Evolutionary conservation across 35 echinoderm and acorn worm species (phyloP).

Genomic region (Heliocidaris tuberculata): DNA sequence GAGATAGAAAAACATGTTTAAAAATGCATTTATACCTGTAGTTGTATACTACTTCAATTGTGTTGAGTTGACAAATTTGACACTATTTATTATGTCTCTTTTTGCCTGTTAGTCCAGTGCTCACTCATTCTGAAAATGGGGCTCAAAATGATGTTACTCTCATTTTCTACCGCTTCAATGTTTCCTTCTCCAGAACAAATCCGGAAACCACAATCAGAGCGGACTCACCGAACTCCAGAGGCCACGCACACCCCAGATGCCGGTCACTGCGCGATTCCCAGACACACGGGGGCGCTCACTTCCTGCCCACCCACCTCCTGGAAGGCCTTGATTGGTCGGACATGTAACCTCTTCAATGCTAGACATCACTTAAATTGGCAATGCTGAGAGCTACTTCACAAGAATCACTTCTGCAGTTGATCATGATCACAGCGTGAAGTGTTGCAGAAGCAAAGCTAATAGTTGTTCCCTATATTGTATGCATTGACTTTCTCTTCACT

Average conservation of each 20-base stretch:
- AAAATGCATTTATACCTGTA: neutral
- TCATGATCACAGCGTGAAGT: neutral
- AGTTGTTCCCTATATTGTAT: neutral
- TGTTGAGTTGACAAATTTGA: neutral
- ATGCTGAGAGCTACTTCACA: neutral
- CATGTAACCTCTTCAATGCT: neutral
- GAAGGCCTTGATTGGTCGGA: neutral
- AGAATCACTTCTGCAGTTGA: neutral
- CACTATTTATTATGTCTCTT: too few relatives aligned
- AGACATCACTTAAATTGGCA: neutral
- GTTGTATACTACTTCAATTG: neutral
- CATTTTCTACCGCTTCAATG: neutral
- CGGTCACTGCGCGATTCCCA: slow-evolving; percentile 19
- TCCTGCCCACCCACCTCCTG: slow-evolving; percentile 30
- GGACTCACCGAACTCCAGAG: slow-evolving; percentile 43
- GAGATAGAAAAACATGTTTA: too few relatives aligned
- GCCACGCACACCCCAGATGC: slow-evolving; percentile 27
- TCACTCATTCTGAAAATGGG: too few relatives aligned
- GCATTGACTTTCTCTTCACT: too few relatives aligned
- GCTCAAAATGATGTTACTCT: neutral
- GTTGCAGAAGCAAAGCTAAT: neutral
- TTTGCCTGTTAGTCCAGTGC: too few relatives aligned
- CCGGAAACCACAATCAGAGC: neutral
- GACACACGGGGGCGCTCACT: slow-evolving; percentile 36
- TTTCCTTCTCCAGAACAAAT: neutral